Evolutionary conservation across 2,113 vertebrate species (phyloP).

Genomic region (Phoxinus phoxinus): DNA sequence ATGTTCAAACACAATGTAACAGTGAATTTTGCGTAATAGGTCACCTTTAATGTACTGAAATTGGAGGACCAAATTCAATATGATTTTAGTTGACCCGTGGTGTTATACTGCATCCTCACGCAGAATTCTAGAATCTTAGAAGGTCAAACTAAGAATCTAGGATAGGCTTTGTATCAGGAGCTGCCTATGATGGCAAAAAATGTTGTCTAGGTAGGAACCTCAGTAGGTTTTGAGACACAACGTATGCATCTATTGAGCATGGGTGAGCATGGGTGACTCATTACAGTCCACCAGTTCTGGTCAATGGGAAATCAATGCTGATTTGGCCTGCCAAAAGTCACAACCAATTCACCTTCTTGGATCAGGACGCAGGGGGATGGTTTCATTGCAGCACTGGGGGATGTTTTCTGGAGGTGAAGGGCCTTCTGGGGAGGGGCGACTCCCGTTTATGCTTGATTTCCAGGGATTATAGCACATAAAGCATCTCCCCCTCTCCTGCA

Average conservation of each 20-base stretch:
- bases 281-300: background rate
- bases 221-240: background rate
- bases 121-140: too few species aligned
- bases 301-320: slow-evolving; percentile 5
- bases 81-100: too few species aligned
- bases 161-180: background rate
- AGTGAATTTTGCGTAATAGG: too few species aligned
- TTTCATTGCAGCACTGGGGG: slow-evolving; percentile 15
- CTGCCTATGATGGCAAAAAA: too few species aligned
- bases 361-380: background rate
- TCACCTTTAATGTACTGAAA: too few species aligned
- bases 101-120: too few species aligned
- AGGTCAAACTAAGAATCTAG: background rate
- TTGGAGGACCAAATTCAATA: too few species aligned
- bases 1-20: too few species aligned
- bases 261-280: background rate
- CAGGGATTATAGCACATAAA: slow-evolving; percentile 72
- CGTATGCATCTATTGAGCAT: background rate
- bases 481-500: slow-evolving; percentile 51
- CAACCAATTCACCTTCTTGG: slow-evolving; percentile 19
- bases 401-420: slow-evolving; percentile 26
- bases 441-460: slow-evolving; percentile 67
- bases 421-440: background rate
- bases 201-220: background rate
- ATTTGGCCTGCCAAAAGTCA: background rate